phyloP scores from a whole-genome alignment of 2,888 invertebrate genomes.

The Pantelozetes paolii region DNA sequence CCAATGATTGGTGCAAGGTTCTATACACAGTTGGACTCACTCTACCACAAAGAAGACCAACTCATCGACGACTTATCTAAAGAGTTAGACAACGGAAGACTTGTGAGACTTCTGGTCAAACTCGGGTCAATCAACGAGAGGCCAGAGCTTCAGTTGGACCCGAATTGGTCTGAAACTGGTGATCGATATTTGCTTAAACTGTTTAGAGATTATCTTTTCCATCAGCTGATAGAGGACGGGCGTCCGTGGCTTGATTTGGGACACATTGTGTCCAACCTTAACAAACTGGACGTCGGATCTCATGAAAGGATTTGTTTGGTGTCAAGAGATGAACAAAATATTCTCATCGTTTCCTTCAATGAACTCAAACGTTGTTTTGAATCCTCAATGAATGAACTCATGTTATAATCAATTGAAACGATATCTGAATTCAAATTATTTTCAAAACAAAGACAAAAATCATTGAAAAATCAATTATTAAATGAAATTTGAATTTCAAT shows the following conservation, averaged over 20 bases:
- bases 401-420: slow-evolving; percentile 29
- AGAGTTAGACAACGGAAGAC: slow-evolving; percentile 90
- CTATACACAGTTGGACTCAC: slow-evolving; percentile 88
- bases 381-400: slow-evolving; percentile 78
- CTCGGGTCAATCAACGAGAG: slow-evolving; percentile 90
- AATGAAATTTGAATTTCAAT: background rate
- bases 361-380: slow-evolving; percentile 94
- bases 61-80: slow-evolving; percentile 84
- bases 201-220: slow-evolving; percentile 95
- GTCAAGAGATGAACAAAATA: slow-evolving; percentile 93
- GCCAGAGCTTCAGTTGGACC: slow-evolving; percentile 89
- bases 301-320: slow-evolving; percentile 74
- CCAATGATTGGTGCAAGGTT: slow-evolving; percentile 97
- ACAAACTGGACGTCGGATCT: slow-evolving; percentile 64
- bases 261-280: slow-evolving; percentile 86
- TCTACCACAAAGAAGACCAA: slow-evolving; percentile 79
- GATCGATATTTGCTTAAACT: slow-evolving; percentile 97
- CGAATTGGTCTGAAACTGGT: slow-evolving; percentile 95
- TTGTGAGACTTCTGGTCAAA: slow-evolving; percentile 84
- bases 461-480: background rate
- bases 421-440: background rate
- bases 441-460: background rate
- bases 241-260: slow-evolving; percentile 95
- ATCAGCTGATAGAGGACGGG: slow-evolving; percentile 86
- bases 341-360: slow-evolving; percentile 88